Conservation (phyloP, 1,140 invertebrate genomes). For the Leptonema lineaticorne region DNA sequence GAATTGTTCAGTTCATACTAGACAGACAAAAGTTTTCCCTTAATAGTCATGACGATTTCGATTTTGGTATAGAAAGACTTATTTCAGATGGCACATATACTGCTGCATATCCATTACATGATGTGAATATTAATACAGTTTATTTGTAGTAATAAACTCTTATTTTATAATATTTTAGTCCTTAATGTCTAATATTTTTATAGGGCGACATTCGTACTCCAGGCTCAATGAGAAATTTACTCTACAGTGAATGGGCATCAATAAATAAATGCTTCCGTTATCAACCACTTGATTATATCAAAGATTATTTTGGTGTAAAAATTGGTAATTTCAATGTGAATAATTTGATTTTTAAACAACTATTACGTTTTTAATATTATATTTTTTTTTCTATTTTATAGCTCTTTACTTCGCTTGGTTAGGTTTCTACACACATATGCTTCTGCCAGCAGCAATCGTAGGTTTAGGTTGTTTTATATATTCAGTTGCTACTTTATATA, state of each 20-base stretch:
- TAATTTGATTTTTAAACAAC: not conserved
- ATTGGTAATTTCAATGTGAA: conserved; percentile 64
- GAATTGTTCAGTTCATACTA: conserved; percentile 90
- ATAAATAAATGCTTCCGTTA: conserved; percentile 78
- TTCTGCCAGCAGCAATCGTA: conserved; percentile 83
- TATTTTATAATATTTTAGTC: not conserved
- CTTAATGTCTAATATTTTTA: conserved; percentile 39
- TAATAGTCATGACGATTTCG: conserved; percentile 65
- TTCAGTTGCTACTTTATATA: conserved; percentile 74
- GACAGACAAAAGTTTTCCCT: conserved; percentile 80
- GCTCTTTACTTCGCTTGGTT: conserved; percentile 96
- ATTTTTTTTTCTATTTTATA: conserved; percentile 17
- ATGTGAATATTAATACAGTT: conserved; percentile 62
- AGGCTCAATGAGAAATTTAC: conserved; percentile 71
- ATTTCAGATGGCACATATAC: conserved; percentile 75
- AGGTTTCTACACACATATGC: conserved; percentile 93
- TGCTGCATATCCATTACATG: conserved; percentile 88
- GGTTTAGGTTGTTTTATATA: conserved; percentile 87
- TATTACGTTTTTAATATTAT: not conserved
- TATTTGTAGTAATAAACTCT: not conserved
- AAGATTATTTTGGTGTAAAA: conserved; percentile 95
- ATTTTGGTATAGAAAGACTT: conserved; percentile 83
- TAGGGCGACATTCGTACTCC: conserved; percentile 70
- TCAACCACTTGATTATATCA: conserved; percentile 86
- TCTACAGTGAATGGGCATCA: conserved; percentile 85